A percentile compares a stretch with the other conserved stretches of the same genome.
phyloP scores from a whole-genome alignment of 2,888 invertebrate species.

The Microctonus hyperodae region DNA sequence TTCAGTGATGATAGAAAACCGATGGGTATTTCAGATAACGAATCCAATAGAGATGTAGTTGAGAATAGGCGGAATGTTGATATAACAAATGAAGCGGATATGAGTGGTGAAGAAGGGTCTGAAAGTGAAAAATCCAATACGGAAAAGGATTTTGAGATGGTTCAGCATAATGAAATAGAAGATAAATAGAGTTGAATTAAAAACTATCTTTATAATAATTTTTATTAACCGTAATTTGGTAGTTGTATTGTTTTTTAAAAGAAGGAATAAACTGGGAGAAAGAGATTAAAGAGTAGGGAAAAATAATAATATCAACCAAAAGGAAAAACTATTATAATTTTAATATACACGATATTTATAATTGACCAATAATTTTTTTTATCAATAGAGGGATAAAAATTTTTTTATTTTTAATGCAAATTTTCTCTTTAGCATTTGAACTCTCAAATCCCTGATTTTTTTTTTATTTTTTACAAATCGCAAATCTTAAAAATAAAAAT shows the following conservation, averaged over 20 bases:
- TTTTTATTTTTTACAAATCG: neutral
- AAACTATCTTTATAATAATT: neutral
- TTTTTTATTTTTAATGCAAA: neutral
- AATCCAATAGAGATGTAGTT: constrained; percentile 12
- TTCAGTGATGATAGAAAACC: constrained; percentile 43
- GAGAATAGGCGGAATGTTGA: constrained; percentile 36
- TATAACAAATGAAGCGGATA: constrained; percentile 50
- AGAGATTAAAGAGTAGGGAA: neutral
- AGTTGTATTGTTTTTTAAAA: neutral
- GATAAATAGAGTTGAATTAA: constrained; percentile 37
- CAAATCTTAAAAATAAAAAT: neutral
- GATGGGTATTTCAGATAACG: neutral
- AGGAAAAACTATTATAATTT: neutral
- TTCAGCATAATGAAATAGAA: constrained; percentile 67
- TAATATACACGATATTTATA: neutral
- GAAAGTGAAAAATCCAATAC: constrained; percentile 86
- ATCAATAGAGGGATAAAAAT: neutral
- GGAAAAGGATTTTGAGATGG: constrained; percentile 88
- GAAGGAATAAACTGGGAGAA: too few species aligned
- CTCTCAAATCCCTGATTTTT: neutral
- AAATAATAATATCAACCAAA: neutral
- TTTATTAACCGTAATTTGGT: neutral
- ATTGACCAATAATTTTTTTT: neutral
- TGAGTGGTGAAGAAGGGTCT: constrained; percentile 65
- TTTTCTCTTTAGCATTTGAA: neutral